phyloP scores from a whole-genome alignment of 1,140 invertebrate genomes.

The Metopolophium dirhodum region DNA sequence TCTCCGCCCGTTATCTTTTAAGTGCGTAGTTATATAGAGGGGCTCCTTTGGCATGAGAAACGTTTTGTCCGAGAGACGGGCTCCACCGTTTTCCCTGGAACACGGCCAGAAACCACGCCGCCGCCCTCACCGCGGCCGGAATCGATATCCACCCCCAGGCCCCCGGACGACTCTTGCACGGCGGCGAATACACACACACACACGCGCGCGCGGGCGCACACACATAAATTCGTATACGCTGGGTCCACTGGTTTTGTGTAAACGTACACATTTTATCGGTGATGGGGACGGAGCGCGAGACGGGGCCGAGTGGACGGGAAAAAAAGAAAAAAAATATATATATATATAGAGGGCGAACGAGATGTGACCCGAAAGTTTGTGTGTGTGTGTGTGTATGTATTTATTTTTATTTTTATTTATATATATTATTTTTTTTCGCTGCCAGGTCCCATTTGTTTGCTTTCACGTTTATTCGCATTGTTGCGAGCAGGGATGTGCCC shows the following conservation, averaged over 20 bases:
- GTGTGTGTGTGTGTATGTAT: background rate
- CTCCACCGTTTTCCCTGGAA: constrained; percentile 45
- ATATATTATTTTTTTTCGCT: background rate
- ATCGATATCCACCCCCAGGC: constrained; percentile 38
- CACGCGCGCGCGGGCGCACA: background rate
- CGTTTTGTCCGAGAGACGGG: constrained; percentile 50
- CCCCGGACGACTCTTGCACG: background rate
- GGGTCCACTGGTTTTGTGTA: constrained; percentile 44
- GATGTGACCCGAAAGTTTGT: constrained; percentile 53
- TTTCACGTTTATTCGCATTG: constrained; percentile 52
- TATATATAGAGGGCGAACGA: constrained; percentile 14
- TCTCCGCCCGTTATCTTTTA: constrained; percentile 34
- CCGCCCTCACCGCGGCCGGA: constrained; percentile 2
- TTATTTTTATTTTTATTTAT: background rate
- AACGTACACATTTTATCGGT: constrained; percentile 47
- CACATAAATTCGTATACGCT: background rate
- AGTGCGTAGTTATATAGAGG: constrained; percentile 13
- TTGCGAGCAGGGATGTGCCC: constrained; percentile 21
- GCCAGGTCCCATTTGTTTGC: constrained; percentile 42
- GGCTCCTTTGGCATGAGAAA: constrained; percentile 53
- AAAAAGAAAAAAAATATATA: constrained; percentile 23
- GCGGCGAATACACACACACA: background rate
- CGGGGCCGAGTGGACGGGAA: background rate
- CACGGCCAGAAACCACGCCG: constrained; percentile 39
- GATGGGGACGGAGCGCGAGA: background rate